Evolutionary conservation across 2,113 vertebrate genomes (phyloP).

Genomic region (Pollimyrus isidori): DNA sequence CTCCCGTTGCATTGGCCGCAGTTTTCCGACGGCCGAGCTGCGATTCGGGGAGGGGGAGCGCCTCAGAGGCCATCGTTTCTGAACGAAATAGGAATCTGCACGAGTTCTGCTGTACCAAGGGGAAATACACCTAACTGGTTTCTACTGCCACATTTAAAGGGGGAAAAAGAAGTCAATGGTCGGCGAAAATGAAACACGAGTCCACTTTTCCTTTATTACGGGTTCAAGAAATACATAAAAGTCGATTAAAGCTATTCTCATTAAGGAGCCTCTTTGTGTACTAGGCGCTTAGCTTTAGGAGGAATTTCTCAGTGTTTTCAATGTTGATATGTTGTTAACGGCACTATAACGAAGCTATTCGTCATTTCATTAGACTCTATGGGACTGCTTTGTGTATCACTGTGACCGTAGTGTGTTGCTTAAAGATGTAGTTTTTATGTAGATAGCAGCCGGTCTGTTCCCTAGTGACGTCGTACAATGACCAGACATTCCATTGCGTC

Average conservation of each 20-base stretch:
- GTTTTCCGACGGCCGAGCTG: not conserved
- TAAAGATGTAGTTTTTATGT: constrained; percentile 91
- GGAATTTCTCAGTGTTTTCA: constrained; percentile 95
- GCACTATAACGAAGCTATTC: constrained; percentile 93
- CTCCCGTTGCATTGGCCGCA: constrained; percentile 57
- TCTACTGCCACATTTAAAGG: not conserved
- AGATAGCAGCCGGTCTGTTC: constrained; percentile 86
- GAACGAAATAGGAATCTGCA: not conserved
- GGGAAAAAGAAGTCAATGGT: constrained; percentile 55
- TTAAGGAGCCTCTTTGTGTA: constrained; percentile 82
- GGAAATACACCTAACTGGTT: not conserved
- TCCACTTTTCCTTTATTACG: constrained; percentile 83
- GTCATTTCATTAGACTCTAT: constrained; percentile 94
- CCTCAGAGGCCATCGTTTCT: not conserved
- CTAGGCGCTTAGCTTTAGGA: constrained; percentile 83
- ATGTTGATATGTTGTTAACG: constrained; percentile 94
- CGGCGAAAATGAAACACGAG: constrained; percentile 59
- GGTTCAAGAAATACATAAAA: constrained; percentile 59
- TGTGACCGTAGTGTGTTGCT: constrained; percentile 97
- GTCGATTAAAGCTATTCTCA: constrained; percentile 43
- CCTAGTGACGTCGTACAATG: constrained; percentile 85
- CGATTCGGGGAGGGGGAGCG: not conserved
- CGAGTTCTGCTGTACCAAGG: not conserved
- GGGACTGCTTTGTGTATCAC: constrained; percentile 98
- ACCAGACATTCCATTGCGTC: constrained; percentile 85